Conservation (phyloP, 2,113 vertebrate genomes). For the Tylochromis polylepis region DNA sequence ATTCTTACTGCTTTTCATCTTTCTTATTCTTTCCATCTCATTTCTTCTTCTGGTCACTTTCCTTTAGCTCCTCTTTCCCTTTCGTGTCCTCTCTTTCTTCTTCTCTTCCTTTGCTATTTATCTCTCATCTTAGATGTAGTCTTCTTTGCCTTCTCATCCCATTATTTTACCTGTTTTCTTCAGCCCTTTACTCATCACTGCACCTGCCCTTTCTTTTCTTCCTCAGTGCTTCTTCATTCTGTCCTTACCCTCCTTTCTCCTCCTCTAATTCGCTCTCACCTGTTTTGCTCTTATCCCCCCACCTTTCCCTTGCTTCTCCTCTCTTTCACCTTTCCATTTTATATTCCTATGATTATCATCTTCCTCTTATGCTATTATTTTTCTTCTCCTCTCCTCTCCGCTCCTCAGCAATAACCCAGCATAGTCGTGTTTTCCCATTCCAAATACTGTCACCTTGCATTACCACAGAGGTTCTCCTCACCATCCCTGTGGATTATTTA, state of each 20-base stretch:
- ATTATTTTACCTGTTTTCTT: neutral
- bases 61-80: neutral
- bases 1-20: neutral
- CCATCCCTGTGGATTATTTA: constrained; percentile 42
- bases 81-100: neutral
- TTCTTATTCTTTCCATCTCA: neutral
- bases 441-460: constrained; percentile 55
- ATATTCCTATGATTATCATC: neutral
- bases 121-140: neutral
- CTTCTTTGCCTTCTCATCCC: neutral
- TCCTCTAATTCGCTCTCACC: neutral
- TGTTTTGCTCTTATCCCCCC: neutral
- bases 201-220: neutral
- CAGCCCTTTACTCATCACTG: neutral
- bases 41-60: neutral
- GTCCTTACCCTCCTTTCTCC: neutral
- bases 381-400: neutral
- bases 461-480: constrained; percentile 36
- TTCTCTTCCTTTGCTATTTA: neutral
- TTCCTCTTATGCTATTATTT: constrained; percentile 14
- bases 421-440: constrained; percentile 49
- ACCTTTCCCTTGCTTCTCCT: neutral
- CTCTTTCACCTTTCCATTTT: neutral
- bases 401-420: constrained; percentile 26
- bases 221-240: neutral